Base-by-base conservation (phyloP, 2,113 vertebrate species). In the Hippopotamus amphibius region DNA sequence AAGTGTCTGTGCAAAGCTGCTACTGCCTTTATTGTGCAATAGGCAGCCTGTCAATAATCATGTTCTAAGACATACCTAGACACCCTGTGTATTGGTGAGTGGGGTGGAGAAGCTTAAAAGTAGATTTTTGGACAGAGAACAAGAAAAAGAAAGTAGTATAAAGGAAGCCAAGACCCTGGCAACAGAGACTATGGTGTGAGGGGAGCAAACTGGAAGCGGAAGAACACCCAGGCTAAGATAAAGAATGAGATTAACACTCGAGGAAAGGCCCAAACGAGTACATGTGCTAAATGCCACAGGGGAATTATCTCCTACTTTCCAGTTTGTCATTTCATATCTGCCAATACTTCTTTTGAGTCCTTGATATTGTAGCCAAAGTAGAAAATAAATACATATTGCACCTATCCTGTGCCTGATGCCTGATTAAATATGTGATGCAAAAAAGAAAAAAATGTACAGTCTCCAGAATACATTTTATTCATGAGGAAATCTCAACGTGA, bases 391-490 rank as follows among this genome's bases (percentile, higher is more conserved):
- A 55, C n/a, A 46, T 2, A 17, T 81, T 83, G 17, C 33, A 89
- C n/a, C 72, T 76, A 74, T 61, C 30, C 37, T 90, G 9, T n/a
- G 19, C 63, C 79, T 53, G 43, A 53, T 82, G 46, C 41, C 48
- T 92, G 84, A 89, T 80, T 83, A 94, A 86, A 74, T 96, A 65
- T 80, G 85, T 91, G 69, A 53, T 85, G 17, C 14, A 86, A 69
- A 59, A 89, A 95, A 65, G 74, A 86, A 69, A 59, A 89, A 95
- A 65, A 79, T 37, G 12, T 16, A 91, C 79, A 68, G 59, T 89
- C 97, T 81, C 72, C 77, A 63, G 71, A 92, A 59, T 16, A 87
- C 59, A 92, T 96, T 97, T 95, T 95, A 89, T 95, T 95, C 50
- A 92, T 74, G 79, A 97, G 50, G 14, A 41, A 88, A 89, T 92